Percentiles rank a stretch among this genome's conserved stretches.
Conservation (phyloP, 2,113 vertebrate genomes). For the Neodontobutis hainanensis region DNA sequence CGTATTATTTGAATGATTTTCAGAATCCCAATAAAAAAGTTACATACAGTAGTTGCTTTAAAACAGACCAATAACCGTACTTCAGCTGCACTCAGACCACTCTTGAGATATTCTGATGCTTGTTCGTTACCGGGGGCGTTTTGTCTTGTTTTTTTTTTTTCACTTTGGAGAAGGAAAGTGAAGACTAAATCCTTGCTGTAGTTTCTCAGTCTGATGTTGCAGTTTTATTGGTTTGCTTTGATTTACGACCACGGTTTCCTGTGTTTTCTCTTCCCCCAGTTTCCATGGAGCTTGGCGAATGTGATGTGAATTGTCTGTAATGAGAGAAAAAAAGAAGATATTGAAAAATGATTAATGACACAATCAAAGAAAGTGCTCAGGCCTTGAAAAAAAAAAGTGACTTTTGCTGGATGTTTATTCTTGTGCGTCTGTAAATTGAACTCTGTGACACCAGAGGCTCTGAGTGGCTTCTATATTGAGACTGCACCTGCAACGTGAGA, state of each 20-base stretch:
- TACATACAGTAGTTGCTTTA: too few species aligned
- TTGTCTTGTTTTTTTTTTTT: too few species aligned
- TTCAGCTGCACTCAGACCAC: too few species aligned
- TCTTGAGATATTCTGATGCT: too few species aligned
- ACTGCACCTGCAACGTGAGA: constrained; percentile 22
- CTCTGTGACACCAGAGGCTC: background rate
- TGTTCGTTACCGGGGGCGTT: background rate
- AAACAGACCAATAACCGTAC: too few species aligned
- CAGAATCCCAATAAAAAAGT: too few species aligned
- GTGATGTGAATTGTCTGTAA: constrained; percentile 20
- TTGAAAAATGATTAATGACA: constrained; percentile 58
- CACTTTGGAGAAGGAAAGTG: background rate
- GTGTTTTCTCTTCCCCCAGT: constrained; percentile 20
- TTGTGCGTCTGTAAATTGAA: constrained; percentile 15
- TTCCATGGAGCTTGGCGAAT: constrained; percentile 46
- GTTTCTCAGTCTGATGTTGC: constrained; percentile 4
- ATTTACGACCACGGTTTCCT: constrained; percentile 37
- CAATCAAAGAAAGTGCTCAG: constrained; percentile 1
- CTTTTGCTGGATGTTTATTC: background rate
- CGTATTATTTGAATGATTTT: too few species aligned
- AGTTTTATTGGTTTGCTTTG: constrained; percentile 48
- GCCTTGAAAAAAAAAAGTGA: constrained; percentile 4
- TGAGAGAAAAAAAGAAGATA: constrained; percentile 40
- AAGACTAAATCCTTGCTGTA: background rate
- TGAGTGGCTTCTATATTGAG: constrained; percentile 5